Evolutionary conservation across 2,113 vertebrate species (phyloP).

Genomic region (Vombatus ursinus): DNA sequence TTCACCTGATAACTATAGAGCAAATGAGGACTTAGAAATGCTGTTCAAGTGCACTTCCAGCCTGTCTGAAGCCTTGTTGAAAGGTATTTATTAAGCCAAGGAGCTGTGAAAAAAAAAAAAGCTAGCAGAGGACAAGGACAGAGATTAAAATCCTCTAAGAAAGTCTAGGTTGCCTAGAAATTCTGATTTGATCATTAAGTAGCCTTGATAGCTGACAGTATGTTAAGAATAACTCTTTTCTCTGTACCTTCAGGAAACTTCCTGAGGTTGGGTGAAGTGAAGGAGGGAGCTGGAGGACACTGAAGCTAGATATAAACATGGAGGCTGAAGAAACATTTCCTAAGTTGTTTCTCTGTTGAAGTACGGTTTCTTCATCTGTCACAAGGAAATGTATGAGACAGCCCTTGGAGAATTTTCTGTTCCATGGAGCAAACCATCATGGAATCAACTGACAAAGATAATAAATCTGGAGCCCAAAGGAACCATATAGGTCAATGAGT

Average conservation of each 20-base stretch:
- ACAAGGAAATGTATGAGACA: background rate
- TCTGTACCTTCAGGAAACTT: conserved; percentile 73
- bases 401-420: background rate
- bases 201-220: conserved; percentile 81
- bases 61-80: conserved; percentile 85
- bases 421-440: background rate
- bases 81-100: conserved; percentile 86
- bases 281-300: background rate
- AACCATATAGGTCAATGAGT: background rate
- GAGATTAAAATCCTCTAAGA: conserved; percentile 85
- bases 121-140: conserved; percentile 84
- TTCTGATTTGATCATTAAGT: conserved; percentile 86
- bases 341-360: background rate
- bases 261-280: conserved; percentile 8
- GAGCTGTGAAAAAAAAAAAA: conserved; percentile 81
- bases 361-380: background rate
- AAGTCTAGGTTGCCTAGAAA: conserved; percentile 82
- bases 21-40: conserved; percentile 86
- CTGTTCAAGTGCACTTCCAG: conserved; percentile 84
- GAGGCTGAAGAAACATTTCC: background rate
- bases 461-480: background rate
- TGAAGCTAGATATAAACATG: background rate
- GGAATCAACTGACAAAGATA: too few species aligned
- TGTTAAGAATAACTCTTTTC: conserved; percentile 77
- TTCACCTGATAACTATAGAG: conserved; percentile 88